Evolutionary conservation across 2,797 vertebrate genomes (phyloP).

Genomic region (Agapornis canus): DNA sequence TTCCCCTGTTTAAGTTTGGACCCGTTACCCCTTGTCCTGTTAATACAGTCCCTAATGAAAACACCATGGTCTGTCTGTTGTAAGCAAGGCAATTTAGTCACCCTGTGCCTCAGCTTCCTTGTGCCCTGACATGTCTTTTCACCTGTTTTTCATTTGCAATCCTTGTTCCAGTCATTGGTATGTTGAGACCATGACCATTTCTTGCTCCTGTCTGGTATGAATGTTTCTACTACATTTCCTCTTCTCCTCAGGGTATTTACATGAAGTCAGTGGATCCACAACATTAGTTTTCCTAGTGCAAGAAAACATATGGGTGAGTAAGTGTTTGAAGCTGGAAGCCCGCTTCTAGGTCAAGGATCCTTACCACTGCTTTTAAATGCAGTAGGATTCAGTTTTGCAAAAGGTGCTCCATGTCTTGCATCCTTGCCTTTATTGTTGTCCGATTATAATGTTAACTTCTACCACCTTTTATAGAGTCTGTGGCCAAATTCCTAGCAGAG

Average conservation of each 20-base stretch:
- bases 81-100: neutral
- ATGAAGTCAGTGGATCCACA: neutral
- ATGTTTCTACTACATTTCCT: neutral
- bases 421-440: neutral
- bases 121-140: neutral
- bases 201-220: neutral
- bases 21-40: neutral
- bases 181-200: neutral
- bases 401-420: neutral
- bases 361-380: neutral
- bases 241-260: neutral
- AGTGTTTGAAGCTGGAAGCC: neutral
- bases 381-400: neutral
- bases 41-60: neutral
- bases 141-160: neutral
- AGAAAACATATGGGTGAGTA: accelerated
- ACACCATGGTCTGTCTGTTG: accelerated
- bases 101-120: neutral
- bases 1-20: neutral
- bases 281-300: neutral
- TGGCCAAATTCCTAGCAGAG: neutral
- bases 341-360: neutral
- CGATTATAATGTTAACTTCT: neutral
- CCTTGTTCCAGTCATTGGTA: neutral
- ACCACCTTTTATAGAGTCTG: neutral